Evolutionary conservation across 2,797 vertebrate genomes (phyloP).

Genomic region (Pristis pectinata): DNA sequence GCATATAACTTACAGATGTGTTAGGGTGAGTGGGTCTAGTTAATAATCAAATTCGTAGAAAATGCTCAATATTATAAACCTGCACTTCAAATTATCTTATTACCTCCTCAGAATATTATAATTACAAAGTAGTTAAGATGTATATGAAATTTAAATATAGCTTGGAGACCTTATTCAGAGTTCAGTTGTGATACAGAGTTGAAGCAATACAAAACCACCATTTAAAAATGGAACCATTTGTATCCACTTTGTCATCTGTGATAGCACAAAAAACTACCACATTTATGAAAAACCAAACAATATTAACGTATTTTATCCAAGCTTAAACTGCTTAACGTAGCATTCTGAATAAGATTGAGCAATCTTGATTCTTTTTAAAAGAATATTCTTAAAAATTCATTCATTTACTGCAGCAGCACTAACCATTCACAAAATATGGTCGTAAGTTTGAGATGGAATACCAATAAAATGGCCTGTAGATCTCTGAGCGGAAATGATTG

Average conservation of each 20-base stretch:
- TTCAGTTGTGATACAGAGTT: not conserved
- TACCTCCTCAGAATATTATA: not conserved
- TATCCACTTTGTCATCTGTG: not conserved
- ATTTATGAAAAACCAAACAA: not conserved
- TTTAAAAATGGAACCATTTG: not conserved
- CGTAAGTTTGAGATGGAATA: not conserved
- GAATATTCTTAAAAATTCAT: not conserved
- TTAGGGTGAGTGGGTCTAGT: not conserved
- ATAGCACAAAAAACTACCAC: not conserved
- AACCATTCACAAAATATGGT: not conserved
- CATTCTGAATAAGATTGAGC: not conserved
- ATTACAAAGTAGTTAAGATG: not conserved
- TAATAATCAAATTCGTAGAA: not conserved
- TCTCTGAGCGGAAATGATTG: not conserved
- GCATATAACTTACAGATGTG: not conserved
- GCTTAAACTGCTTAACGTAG: not conserved
- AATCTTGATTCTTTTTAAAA: not conserved
- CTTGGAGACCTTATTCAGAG: not conserved
- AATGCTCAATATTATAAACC: not conserved
- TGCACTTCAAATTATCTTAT: not conserved
- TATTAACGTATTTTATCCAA: not conserved
- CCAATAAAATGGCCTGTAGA: not conserved
- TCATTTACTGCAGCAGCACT: not conserved
- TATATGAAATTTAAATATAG: not conserved
- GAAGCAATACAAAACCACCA: not conserved